phyloP scores from a whole-genome alignment of 2,113 vertebrate genomes.

The Tympanuchus pallidicinctus region DNA sequence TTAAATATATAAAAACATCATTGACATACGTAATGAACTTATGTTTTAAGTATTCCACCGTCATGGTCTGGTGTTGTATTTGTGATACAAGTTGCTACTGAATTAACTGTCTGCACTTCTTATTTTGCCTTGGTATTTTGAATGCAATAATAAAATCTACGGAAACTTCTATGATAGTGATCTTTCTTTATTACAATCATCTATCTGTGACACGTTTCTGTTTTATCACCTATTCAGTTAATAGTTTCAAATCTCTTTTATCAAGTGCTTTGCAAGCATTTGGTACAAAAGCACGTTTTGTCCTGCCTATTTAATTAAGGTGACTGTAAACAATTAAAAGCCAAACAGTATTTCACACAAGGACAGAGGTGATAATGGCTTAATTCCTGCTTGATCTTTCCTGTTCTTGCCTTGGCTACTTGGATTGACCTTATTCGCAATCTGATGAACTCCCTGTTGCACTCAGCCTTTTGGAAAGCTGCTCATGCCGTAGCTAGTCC shows the following conservation, averaged over 20 bases:
- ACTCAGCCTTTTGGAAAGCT: slow-evolving; percentile 78
- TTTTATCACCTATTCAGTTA: background rate
- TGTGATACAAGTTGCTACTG: background rate
- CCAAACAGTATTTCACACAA: slow-evolving; percentile 79
- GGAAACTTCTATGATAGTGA: background rate
- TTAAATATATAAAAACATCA: background rate
- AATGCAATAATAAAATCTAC: background rate
- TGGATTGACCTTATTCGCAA: slow-evolving; percentile 86
- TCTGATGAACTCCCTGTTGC: slow-evolving; percentile 89
- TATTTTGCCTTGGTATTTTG: background rate
- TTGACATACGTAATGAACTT: slow-evolving; percentile 54
- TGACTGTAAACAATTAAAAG: slow-evolving; percentile 73
- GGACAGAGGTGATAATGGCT: slow-evolving; percentile 89
- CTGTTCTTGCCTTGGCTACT: slow-evolving; percentile 87
- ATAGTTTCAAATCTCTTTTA: slow-evolving; percentile 36
- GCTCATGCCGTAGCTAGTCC: slow-evolving; percentile 77
- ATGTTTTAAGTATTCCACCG: slow-evolving; percentile 33
- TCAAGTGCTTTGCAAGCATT: slow-evolving; percentile 31
- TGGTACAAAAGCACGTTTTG: slow-evolving; percentile 48
- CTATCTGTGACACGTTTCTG: background rate
- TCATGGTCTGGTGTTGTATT: background rate
- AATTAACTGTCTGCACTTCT: background rate
- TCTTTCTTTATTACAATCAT: background rate
- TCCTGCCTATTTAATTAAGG: slow-evolving; percentile 65
- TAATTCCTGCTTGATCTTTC: slow-evolving; percentile 89